Percentiles rank a stretch among this genome's conserved stretches.
These are phyloP conservation scores for Oriolus oriolus DNA, from an alignment of 2,113 vertebrate genomes.

Conservation along the genomic window DNA sequence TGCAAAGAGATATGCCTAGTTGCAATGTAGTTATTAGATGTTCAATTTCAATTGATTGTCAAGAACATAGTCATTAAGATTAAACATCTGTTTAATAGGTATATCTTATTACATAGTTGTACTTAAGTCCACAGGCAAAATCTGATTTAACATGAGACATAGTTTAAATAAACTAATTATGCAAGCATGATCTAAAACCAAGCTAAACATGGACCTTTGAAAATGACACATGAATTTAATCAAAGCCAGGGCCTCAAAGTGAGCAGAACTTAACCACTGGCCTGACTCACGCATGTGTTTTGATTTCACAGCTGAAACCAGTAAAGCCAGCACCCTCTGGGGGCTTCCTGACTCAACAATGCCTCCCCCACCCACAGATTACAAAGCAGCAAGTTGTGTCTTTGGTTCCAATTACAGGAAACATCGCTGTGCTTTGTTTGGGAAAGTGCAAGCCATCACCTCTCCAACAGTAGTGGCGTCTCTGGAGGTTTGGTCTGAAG, in stretches of 20 bases:
- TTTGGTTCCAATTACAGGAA: constrained; percentile 53
- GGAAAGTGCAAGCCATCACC: constrained; percentile 25
- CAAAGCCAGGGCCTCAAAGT: constrained; percentile 72
- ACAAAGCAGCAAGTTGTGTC: constrained; percentile 50
- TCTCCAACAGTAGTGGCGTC: neutral
- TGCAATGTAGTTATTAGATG: constrained; percentile 73
- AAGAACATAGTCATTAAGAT: constrained; percentile 76
- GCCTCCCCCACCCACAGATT: constrained; percentile 24
- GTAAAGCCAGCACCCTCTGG: constrained; percentile 47
- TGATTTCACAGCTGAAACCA: constrained; percentile 69
- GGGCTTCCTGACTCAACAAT: constrained; percentile 28
- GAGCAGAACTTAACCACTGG: constrained; percentile 68
- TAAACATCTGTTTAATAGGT: constrained; percentile 80
- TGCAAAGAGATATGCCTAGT: constrained; percentile 61
- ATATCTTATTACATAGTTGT: constrained; percentile 78
- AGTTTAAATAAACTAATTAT: constrained; percentile 84
- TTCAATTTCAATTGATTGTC: constrained; percentile 76
- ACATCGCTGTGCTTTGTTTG: constrained; percentile 32
- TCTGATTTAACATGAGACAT: constrained; percentile 78
- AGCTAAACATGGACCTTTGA: constrained; percentile 72
- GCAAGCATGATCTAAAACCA: constrained; percentile 74
- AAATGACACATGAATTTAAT: constrained; percentile 78
- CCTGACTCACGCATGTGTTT: constrained; percentile 51
- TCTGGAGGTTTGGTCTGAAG: neutral
- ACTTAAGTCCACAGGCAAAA: constrained; percentile 74